A percentile compares a stretch with the other conserved stretches of the same genome.
phyloP scores from a whole-genome alignment of 2,888 invertebrate species.

The Ceramica pisi region DNA sequence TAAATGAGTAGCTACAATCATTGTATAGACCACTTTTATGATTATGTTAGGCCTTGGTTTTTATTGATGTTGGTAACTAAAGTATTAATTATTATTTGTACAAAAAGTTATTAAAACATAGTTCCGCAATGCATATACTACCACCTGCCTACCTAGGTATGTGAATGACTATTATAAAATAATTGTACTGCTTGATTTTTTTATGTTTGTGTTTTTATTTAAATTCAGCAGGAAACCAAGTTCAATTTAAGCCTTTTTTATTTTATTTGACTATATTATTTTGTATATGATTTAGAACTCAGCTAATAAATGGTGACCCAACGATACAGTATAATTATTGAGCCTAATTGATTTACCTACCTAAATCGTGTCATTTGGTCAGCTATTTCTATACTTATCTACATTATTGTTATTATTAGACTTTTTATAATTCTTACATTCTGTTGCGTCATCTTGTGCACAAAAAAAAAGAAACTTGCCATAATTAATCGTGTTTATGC shows the following conservation, averaged over 20 bases:
- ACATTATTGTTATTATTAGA: neutral
- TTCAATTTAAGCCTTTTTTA: constrained; percentile 11
- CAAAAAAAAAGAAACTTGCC: neutral
- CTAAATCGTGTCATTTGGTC: neutral
- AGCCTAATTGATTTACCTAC: neutral
- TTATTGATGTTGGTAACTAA: neutral
- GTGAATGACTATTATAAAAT: constrained; percentile 7
- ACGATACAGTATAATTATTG: neutral
- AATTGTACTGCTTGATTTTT: constrained; percentile 9
- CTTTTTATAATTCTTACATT: constrained; percentile 2
- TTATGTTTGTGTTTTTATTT: constrained; percentile 14
- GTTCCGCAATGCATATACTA: constrained; percentile 30
- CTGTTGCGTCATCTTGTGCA: neutral
- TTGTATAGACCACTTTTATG: neutral
- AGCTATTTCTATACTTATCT: neutral
- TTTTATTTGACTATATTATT: constrained; percentile 3
- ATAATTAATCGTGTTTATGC: constrained; percentile 1
- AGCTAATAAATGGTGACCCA: neutral
- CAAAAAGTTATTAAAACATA: constrained; percentile 24
- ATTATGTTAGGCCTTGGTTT: neutral
- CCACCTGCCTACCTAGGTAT: neutral
- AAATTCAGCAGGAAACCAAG: constrained; percentile 22
- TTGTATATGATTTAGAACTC: neutral
- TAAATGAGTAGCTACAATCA: no score
- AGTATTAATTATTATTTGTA: constrained; percentile 7